Evolutionary conservation across 1,140 invertebrate species (phyloP).

Genomic region (Drosophila serrata): DNA sequence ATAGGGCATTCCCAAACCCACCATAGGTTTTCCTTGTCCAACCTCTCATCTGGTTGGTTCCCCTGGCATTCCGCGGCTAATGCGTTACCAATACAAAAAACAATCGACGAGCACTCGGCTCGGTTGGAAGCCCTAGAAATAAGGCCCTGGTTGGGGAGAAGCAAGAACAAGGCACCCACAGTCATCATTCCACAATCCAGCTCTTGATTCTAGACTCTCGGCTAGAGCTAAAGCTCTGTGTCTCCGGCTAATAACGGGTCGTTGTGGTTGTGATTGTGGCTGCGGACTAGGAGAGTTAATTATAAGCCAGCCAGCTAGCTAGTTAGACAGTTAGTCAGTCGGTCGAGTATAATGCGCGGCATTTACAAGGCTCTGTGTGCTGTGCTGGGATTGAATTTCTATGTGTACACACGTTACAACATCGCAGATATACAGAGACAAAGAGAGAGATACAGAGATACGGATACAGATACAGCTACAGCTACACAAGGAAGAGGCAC

Average conservation of each 20-base stretch:
- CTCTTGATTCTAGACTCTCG: conserved; percentile 24
- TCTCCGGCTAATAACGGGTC: conserved; percentile 67
- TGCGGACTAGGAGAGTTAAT: conserved; percentile 72
- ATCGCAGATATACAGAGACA: conserved; percentile 24
- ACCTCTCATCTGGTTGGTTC: conserved; percentile 2
- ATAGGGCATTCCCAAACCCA: conserved; percentile 2
- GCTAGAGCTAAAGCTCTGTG: conserved; percentile 10
- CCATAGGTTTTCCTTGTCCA: not conserved
- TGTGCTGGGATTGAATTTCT: conserved; percentile 69
- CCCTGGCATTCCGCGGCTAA: conserved; percentile 67
- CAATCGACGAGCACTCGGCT: conserved; percentile 11
- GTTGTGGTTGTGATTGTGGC: conserved; percentile 63
- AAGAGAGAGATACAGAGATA: conserved; percentile 8
- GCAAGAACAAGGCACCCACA: conserved; percentile 70
- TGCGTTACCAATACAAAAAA: conserved; percentile 64
- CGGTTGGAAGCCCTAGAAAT: conserved; percentile 58
- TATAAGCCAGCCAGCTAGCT: conserved; percentile 63
- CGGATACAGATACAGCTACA: conserved; percentile 11
- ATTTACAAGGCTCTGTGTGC: conserved; percentile 59
- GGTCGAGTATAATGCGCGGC: conserved; percentile 62
- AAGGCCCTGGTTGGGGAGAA: conserved; percentile 30
- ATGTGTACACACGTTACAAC: conserved; percentile 42
- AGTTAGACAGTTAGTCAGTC: conserved; percentile 42
- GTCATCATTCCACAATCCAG: conserved; percentile 45
- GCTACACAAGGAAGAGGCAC: not conserved